Base-by-base conservation (phyloP, 1,140 invertebrate genomes). In the Euwallacea similis region DNA sequence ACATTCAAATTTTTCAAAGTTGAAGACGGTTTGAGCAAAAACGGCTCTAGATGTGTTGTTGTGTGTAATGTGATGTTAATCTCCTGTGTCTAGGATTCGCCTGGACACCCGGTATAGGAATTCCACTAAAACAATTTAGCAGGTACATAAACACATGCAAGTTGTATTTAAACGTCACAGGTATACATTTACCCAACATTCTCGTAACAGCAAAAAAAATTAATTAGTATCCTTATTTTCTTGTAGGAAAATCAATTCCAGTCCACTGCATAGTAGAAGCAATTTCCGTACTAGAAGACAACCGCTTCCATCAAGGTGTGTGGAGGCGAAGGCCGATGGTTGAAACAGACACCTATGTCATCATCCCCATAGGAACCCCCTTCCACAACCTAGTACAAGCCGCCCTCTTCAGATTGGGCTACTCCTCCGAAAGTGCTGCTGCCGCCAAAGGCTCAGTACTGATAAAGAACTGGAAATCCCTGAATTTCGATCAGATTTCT, bases 391-490 rank as follows among this genome's bases (percentile, higher is more conserved):
- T 95, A 44, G 91, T 95, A 0, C 86, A 88, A 13, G 89, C 90
- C 0, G 93, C 92, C 6, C 86, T 95, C 67, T 84, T 90, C 77
- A 86, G 91, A 75, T 84, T 95, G 0, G 93, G 93, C 9, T 95
- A 95, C 80, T 88, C 90, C 2, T 85, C 89, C 55, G 88, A 93
- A 70, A 88, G 89, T 75, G 88, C 88, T 66, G 85, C 89, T 44
- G 88, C 89, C 47, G 92, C 93, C 56, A 93, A 91, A 90, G 93
- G 93, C 73, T 91, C 92, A 47, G 89, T 98, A 53, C 90, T 95
- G 11, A 91, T 98, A 75, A 93, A 94, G 79, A 96, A 97, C 77
- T 97, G 96, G 96, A 95, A 94, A 81, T 93, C 95, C 0, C 81
- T 98, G 46, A 87, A 90, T 3, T 90, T 97, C 80, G 95, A 97